Evolutionary conservation across 2,888 invertebrate species (phyloP), one percentile per base, ranked within the genome.

Genomic region (Chrysina gloriosa): DNA sequence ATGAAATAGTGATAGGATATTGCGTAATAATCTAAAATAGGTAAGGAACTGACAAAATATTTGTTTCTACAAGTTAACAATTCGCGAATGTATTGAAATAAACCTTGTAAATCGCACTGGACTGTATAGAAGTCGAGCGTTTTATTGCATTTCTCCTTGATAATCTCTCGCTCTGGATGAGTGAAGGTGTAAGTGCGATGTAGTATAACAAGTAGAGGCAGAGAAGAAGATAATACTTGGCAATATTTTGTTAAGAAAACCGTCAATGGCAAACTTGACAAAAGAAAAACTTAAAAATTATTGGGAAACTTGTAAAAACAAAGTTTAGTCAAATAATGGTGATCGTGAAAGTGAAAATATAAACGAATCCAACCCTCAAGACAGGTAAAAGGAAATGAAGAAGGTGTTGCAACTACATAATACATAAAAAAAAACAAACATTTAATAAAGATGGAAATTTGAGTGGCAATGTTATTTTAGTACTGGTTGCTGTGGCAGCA

Each of bases 321-420:
- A 39, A 39, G n/a, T 39, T 39, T 11, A 39, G 6, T 5, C 11
- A 39, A 39, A 39, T 39, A 39, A 11, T 39, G 39, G 39, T 39
- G 39, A 39, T 39, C 7, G 39, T 39, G 39, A 39, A 39, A 39
- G 39, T 39, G 39, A 39, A 39, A 39, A 39, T 39, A n/a, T 39
- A 39, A 39, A 39, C n/a, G 11, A 39, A 29, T 5, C 29, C 29
- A 7, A 29, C n/a, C n/a, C n/a, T n/a, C n/a, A n/a, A n/a, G n/a
- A n/a, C n/a, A n/a, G n/a, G n/a, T n/a, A n/a, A n/a, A n/a, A n/a
- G n/a, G n/a, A n/a, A n/a, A n/a, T n/a, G 7, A 7, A 29, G 29
- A 7, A 29, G 29, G 29, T 29, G 29, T 5, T 5, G 29, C 4
- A 29, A 29, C 29, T 7, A 29, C 4, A 4, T 29, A 29, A 29